Conservation (phyloP, 2,797 vertebrate genomes). For the Myotis pilosus region DNA sequence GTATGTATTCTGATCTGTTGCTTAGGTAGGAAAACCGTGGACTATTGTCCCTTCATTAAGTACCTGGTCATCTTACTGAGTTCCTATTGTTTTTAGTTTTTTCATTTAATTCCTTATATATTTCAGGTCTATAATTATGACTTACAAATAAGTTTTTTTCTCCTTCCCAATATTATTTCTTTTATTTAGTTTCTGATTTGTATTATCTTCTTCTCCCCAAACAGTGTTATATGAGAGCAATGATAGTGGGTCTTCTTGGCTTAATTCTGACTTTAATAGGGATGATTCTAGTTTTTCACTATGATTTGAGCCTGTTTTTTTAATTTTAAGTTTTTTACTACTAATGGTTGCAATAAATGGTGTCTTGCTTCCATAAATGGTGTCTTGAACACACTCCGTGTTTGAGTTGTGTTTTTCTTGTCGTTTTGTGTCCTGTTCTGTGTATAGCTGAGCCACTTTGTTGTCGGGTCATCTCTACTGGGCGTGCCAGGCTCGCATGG, state of each 20-base stretch:
- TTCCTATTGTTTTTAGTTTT: neutral
- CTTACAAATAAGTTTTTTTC: neutral
- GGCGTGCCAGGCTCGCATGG: too few species aligned
- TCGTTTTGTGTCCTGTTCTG: neutral
- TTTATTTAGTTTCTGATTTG: neutral
- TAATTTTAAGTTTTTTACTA: neutral
- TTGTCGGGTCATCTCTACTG: neutral
- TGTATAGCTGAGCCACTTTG: neutral
- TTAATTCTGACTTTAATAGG: neutral
- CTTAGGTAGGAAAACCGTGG: neutral
- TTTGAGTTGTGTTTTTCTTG: neutral
- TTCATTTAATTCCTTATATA: neutral
- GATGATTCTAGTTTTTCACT: neutral
- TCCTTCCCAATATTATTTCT: neutral
- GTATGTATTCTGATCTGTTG: neutral
- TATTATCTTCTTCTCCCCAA: neutral
- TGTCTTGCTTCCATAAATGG: neutral
- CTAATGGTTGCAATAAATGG: neutral
- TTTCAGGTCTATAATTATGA: neutral
- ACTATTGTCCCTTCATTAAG: neutral
- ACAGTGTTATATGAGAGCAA: neutral
- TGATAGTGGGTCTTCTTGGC: neutral
- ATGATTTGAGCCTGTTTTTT: neutral
- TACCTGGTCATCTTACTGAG: neutral
- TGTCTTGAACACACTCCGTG: neutral